Evolutionary conservation across 2,113 vertebrate species (phyloP), one percentile per base, ranked within the genome.

Genomic region (Brachirus orientalis): DNA sequence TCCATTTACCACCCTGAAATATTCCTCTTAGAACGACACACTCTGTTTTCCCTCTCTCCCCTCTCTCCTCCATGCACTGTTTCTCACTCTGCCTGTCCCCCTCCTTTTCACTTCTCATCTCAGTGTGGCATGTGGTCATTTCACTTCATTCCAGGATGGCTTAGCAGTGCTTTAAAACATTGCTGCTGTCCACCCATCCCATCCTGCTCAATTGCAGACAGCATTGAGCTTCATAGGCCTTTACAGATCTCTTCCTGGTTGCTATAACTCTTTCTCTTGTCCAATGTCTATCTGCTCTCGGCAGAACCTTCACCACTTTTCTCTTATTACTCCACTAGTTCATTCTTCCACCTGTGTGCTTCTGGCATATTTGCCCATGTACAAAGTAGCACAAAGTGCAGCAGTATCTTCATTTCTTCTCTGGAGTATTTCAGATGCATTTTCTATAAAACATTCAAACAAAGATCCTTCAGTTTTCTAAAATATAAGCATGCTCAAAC

Each of bases 1-100:
- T 92, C 90, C 89, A 92, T 92, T 92, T 92, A 88, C 86, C 86
- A 75, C 68, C 74, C 79, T 90, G 85, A 89, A 90, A 90, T 89
- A 92, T 90, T 90, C 90, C 82, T 85, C 87, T 88, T 77, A 78
- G 86, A 90, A 88, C 64, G 79, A 79, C 83, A 75, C 81, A 77
- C 78, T 79, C 79, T 80, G 80, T 77, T 87, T 79, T 86, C 80
- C 81, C 83, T 78, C 83, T 62, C 52, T 74, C 69, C 70, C 61
- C 72, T 79, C 14, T 35, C 13, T 38, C 53, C 78, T 66, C 73
- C 51, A 59, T 12, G 72, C 63, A 70, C 78, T 43, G 80, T 79
- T 86, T 76, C 76, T 82, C 66, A 75, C 61, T 74, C 78, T 48
- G 52, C 61, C 52, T 35, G 37, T 63, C 69, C 68, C 28, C 56